Evolutionary conservation across 1,140 invertebrate species (phyloP).

Genomic region (Mya arenaria): DNA sequence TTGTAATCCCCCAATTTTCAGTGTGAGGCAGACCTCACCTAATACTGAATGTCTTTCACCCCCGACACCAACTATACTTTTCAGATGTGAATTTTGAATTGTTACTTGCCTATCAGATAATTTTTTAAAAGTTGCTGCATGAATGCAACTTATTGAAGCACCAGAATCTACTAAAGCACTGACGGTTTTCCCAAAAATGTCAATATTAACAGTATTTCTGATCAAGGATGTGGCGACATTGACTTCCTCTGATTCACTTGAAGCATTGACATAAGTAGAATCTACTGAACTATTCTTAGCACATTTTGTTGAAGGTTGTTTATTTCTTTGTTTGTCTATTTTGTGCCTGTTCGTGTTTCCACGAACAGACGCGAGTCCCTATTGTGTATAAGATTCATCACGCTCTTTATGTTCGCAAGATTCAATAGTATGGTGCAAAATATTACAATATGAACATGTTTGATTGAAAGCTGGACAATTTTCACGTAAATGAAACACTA

Average conservation of each 20-base stretch:
- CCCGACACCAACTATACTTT: slow-evolving; percentile 13
- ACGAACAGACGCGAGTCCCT: slow-evolving; percentile 54
- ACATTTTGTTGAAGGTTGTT: no score
- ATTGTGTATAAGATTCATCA: slow-evolving; percentile 11
- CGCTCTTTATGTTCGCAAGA: neutral
- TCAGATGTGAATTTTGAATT: neutral
- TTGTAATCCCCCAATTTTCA: slow-evolving; percentile 3
- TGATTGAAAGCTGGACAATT: no score
- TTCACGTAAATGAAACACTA: no score
- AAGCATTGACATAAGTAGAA: neutral
- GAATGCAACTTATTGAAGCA: slow-evolving; percentile 35
- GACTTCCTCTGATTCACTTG: neutral
- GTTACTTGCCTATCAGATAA: neutral
- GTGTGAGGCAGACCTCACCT: slow-evolving; percentile 3
- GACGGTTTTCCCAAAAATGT: slow-evolving; percentile 20
- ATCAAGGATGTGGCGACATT: slow-evolving; percentile 35
- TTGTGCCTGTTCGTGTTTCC: slow-evolving; percentile 36
- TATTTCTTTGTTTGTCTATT: neutral
- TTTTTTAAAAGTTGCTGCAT: neutral
- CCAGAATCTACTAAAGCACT: slow-evolving; percentile 55
- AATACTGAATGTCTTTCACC: slow-evolving; percentile 29
- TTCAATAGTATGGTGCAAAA: neutral
- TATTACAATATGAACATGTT: no score
- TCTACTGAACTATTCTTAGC: neutral
- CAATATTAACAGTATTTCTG: slow-evolving; percentile 47